These are phyloP conservation scores for Hypomecis punctinalis DNA, from an alignment of 2,888 invertebrate species.

Conservation along the genomic window DNA sequence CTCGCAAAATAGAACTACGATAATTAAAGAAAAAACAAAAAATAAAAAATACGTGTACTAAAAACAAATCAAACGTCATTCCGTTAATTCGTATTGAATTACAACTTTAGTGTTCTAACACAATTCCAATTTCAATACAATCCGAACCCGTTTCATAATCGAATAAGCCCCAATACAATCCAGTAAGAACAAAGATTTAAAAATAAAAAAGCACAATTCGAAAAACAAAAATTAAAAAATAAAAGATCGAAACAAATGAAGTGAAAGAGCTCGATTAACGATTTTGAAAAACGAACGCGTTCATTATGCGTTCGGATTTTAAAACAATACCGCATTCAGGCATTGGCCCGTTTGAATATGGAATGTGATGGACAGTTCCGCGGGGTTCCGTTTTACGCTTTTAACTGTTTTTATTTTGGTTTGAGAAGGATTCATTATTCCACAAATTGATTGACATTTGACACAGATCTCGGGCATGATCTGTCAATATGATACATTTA, in stretches of 20 bases:
- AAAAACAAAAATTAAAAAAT: constrained; percentile 49
- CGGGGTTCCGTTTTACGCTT: constrained; percentile 58
- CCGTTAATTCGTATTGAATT: constrained; percentile 84
- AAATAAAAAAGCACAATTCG: constrained; percentile 38
- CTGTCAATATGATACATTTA: constrained; percentile 62
- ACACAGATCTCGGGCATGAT: constrained; percentile 60
- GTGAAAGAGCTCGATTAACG: constrained; percentile 81
- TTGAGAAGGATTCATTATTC: constrained; percentile 62
- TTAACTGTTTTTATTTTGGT: constrained; percentile 74
- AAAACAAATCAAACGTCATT: constrained; percentile 64
- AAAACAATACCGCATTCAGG: constrained; percentile 81
- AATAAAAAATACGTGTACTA: constrained; percentile 25
- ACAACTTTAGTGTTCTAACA: constrained; percentile 66
- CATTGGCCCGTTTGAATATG: constrained; percentile 76
- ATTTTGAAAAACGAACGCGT: constrained; percentile 65
- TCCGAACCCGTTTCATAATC: constrained; percentile 59
- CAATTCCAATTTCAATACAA: constrained; percentile 64
- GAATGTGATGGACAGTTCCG: constrained; percentile 76
- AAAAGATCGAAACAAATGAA: constrained; percentile 75
- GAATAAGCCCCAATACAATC: constrained; percentile 69
- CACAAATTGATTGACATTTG: constrained; percentile 57
- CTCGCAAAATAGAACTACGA: too few relatives aligned
- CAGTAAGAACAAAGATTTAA: constrained; percentile 59
- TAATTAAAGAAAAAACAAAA: not conserved
- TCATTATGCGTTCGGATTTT: constrained; percentile 77